These are phyloP conservation scores for Hephaestus fuliginosus DNA, from an alignment of 2,797 vertebrate genomes.

Conservation along the genomic window DNA sequence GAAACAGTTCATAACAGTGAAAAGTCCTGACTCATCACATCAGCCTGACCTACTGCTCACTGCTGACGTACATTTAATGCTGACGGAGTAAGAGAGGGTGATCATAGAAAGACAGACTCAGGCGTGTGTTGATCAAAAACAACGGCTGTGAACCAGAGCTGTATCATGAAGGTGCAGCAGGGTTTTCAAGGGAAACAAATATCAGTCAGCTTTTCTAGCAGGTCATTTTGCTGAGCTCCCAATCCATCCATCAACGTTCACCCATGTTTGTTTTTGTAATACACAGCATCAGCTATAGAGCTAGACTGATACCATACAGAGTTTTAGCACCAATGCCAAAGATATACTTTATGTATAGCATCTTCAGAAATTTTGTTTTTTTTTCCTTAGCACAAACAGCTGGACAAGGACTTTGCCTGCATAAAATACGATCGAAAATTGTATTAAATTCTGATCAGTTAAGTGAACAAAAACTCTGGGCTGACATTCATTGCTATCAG, in stretches of 20 bases:
- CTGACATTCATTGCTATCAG: neutral
- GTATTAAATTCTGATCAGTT: no score
- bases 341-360: neutral
- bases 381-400: no score
- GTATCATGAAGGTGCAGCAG: neutral
- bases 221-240: neutral
- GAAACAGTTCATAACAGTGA: neutral
- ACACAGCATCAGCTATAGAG: neutral
- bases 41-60: slow-evolving; percentile 17
- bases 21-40: slow-evolving; percentile 34
- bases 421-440: no score
- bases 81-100: neutral
- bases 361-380: no score
- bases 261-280: neutral
- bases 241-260: neutral
- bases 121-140: slow-evolving; percentile 14
- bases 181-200: neutral
- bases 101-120: neutral
- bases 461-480: neutral
- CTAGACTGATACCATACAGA: neutral
- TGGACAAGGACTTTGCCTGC: no score
- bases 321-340: neutral
- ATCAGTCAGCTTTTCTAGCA: neutral
- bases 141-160: neutral
- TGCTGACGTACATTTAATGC: slow-evolving; percentile 35